A percentile compares a stretch with the other conserved stretches of the same genome.
Evolutionary conservation across 2,888 invertebrate genomes (phyloP).

Genomic region (Barypeithes pellucidus): DNA sequence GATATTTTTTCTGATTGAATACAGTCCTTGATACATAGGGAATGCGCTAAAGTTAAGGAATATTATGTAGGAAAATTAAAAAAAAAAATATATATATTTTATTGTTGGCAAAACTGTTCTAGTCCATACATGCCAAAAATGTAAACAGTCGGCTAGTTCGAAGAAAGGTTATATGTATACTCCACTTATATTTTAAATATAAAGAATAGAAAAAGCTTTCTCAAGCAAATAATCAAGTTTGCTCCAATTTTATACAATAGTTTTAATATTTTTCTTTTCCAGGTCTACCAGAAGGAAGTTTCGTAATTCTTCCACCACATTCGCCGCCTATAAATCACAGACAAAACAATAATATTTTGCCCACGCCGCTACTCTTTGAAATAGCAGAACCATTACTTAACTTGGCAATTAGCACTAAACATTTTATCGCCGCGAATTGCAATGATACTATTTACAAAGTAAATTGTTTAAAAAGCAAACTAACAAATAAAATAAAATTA

Average conservation of each 20-base stretch:
- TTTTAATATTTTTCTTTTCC: slow-evolving; percentile 25
- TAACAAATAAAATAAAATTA: slow-evolving; percentile 8
- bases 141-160: no score
- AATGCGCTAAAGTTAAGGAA: no score
- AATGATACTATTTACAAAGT: slow-evolving; percentile 64
- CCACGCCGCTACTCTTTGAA: slow-evolving; percentile 66
- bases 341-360: slow-evolving; percentile 60
- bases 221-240: background rate
- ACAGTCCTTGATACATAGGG: no score
- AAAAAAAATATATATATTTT: no score
- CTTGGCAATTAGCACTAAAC: slow-evolving; percentile 59
- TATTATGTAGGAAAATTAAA: no score
- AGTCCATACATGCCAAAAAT: no score
- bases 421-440: slow-evolving; percentile 62
- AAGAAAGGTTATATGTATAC: no score
- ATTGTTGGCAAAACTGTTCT: no score
- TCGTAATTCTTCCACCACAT: slow-evolving; percentile 64
- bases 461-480: slow-evolving; percentile 62
- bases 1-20: no score
- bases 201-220: no score
- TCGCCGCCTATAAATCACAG: slow-evolving; percentile 57
- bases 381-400: slow-evolving; percentile 65
- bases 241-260: background rate
- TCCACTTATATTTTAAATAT: no score
- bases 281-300: slow-evolving; percentile 53